Base-by-base conservation (phyloP, 2,888 invertebrate genomes). In the Trissolcus japonicus region DNA sequence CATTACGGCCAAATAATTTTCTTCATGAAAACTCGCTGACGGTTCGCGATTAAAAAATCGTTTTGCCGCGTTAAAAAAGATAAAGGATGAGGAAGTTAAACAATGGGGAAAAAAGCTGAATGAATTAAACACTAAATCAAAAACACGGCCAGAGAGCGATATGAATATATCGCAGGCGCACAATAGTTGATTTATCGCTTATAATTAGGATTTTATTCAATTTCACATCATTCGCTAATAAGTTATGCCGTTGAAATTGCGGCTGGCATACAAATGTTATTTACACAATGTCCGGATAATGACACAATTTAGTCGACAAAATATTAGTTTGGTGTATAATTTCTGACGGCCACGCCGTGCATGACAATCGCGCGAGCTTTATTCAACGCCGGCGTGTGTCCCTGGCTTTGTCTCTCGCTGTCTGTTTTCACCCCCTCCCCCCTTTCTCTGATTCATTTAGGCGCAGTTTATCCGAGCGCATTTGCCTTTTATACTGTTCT, bases 1-100 rank as follows among this genome's bases (percentile, higher is more conserved):
- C 67, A 74, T 74, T 74, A 74, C 43, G 51, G 50, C 62, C 19
- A 67, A 61, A 74, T 74, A 67, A 67, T 74, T 74, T 73, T 73
- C 72, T 60, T 67, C 55, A 29, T 51, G 57, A 67, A n/a, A 61
- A 48, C 57, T 29, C 55, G 48, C 21, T 65, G 54, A 63, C 54
- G 21, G 35, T 73, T 55, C n/a, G 41, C 19, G 25, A 14, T 3
- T 19, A 57, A 19, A 62, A 56, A 51, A 46, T 54, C 25, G 17
- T 53, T 40, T 9, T 48, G 9, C 29, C 50, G 17, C 14, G 25
- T 16, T 16, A 21, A 46, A 25, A 25, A 25, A 21, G 21, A 6
- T 1, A 55, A 65, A 55, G 14, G 17, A 13, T 13, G 19, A 4
- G 41, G 56, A 46, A 16, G 46, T 46, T 0, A 16, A 46, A 46